These are phyloP conservation scores for Euura lappo DNA, from an alignment of 1,140 invertebrate species.

Conservation along the genomic window DNA sequence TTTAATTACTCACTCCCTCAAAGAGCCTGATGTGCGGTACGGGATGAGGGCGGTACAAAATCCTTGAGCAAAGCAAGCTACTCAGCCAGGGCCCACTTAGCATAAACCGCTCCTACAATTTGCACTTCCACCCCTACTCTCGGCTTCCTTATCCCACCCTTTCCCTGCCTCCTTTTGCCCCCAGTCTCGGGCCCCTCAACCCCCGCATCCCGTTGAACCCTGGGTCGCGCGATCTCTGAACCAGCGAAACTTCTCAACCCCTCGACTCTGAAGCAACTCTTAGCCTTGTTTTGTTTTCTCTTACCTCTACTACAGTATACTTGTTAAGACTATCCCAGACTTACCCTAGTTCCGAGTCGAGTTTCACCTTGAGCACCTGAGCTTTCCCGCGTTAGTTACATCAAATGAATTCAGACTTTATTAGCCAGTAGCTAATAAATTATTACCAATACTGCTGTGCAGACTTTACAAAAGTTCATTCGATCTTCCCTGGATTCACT, in stretches of 20 bases:
- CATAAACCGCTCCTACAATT: conserved; percentile 7
- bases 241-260: not conserved
- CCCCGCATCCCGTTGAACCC: not conserved
- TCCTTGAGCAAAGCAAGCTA: conserved; percentile 6
- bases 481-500: too few species aligned
- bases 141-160: not conserved
- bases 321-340: not conserved
- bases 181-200: not conserved
- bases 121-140: not conserved
- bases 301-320: conserved; percentile 7
- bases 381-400: not conserved
- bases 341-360: conserved; percentile 1
- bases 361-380: conserved; percentile 1
- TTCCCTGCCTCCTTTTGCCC: not conserved
- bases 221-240: not conserved
- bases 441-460: not conserved
- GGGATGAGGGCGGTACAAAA: not conserved
- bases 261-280: not conserved
- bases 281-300: conserved; percentile 5
- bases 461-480: not conserved
- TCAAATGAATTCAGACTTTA: not conserved
- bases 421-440: not conserved
- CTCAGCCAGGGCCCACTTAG: conserved; percentile 2
- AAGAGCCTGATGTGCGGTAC: not conserved
- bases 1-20: conserved; percentile 1